A percentile compares a stretch with the other conserved stretches of the same genome.
Evolutionary conservation across 2,113 vertebrate species (phyloP).

Genomic region (Marmota flaviventris): DNA sequence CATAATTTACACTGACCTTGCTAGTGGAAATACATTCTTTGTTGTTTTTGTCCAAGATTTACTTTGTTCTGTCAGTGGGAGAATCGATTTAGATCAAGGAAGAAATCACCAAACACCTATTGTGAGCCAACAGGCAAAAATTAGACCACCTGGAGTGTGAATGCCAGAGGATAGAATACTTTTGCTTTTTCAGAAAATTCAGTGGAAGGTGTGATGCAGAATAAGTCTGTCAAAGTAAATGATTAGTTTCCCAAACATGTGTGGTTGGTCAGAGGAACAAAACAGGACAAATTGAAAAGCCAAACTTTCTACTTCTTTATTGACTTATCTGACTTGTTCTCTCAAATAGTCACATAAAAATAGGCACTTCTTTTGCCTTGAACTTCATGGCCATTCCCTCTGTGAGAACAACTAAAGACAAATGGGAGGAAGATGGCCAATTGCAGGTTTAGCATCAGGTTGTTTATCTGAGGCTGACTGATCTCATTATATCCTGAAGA

Average conservation of each 20-base stretch:
- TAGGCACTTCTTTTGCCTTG: not conserved
- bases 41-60: conserved; percentile 75
- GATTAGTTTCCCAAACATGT: conserved; percentile 44
- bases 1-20: conserved; percentile 70
- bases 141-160: conserved; percentile 61
- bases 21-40: conserved; percentile 59
- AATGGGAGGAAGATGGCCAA: not conserved
- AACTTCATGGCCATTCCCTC: not conserved
- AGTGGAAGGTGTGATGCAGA: conserved; percentile 42
- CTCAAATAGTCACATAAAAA: conserved; percentile 15
- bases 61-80: conserved; percentile 74
- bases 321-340: conserved; percentile 5
- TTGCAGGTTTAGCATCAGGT: not conserved
- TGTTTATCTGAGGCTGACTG: not conserved
- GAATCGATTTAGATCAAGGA: conserved; percentile 75
- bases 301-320: conserved; percentile 21
- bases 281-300: not conserved
- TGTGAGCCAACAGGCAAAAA: conserved; percentile 62
- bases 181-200: conserved; percentile 55
- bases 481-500: conserved; percentile 48
- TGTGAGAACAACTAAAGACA: not conserved
- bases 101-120: conserved; percentile 69
- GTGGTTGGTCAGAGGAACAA: conserved; percentile 24
- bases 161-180: conserved; percentile 67
- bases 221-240: conserved; percentile 58